Base-by-base conservation (phyloP, 2,888 invertebrate genomes). In the Caenorhabditis sp. region DNA sequence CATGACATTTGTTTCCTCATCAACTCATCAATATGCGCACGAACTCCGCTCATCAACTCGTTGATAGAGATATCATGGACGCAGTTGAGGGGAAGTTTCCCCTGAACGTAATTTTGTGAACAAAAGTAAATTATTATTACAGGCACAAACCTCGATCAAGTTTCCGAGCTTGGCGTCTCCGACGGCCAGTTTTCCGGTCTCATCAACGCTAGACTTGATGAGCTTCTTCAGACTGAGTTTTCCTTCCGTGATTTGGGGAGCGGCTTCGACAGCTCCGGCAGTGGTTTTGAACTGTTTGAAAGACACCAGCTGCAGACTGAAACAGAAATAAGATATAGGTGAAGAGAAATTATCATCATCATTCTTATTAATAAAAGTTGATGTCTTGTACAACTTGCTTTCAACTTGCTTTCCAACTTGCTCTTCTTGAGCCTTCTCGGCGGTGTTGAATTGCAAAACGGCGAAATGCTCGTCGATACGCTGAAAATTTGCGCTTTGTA, bases 221-320 rank as follows among this genome's bases (percentile, higher is more conserved):
- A 95, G 92, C 89, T 96, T 97, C 90, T 97, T 98, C 74, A 99
- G 89, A 0, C 94, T 94, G 50, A 88, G 50, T 63, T 87, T 88
- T 68, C 88, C 88, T 22, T 87, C 86, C 39, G 72, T 76, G 24
- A 88, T 68, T 9, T 81, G 72, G 8, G 79, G 83, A 39, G 79
- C 65, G 26, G 79, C 79, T 32, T 85, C 80, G 2, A 99, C 91
- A 2, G 98, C 98, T 90, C 98, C 97, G 2, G n/a, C n/a, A n/a
- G n/a, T n/a, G n/a, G n/a, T n/a, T n/a, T n/a, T n/a, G n/a, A 99
- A 99, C 90, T 97, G 97, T 84, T 95, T 93, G 90, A 99, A 99
- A 89, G 95, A 94, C 89, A 96, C 95, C 77, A 99, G 91, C 90
- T 97, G 95, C 0, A 99, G 92, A 74, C 96, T 96, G 91, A 84